Base-by-base conservation (phyloP, 2,113 vertebrate species). In the Uropsilus gracilis region DNA sequence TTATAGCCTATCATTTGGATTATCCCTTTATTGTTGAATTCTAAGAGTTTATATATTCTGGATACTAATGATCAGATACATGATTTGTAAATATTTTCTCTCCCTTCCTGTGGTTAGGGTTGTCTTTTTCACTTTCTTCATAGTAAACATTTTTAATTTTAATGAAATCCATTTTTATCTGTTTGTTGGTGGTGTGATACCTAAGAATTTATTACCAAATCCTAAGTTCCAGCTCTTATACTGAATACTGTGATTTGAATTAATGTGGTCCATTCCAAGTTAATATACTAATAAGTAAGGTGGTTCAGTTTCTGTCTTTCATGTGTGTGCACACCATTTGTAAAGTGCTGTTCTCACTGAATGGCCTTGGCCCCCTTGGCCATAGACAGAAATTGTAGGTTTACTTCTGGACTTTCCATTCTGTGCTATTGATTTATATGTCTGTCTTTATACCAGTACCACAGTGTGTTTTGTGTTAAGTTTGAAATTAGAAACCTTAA, bases 401-500 rank as follows among this genome's bases (percentile, higher is more conserved):
- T 53, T 53, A 53, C 18, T 53, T 53, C 50, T 53, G 50, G 48
- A 18, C 50, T 53, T 17, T 53, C 16, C 16, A 7, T 18, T 53
- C 50, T 53, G 6, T 53, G 16, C 50, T 53, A 17, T 18, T 53
- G 50, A 53, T 14, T 14, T 53, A 53, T 50, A 8, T 50, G 48
- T 50, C 6, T 50, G 50, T 17, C n/a, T 89, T 30, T 77, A 63
- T 71, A 20, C 30, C 20, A 71, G 39, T 61, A 76, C 61, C n/a
- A 22, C 8, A 34, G n/a, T 90, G 14, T 50, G 50, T 69, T 94
- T 76, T 77, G 34, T 61, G 61, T 26, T 39, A 57, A 61, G 28
- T 89, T 89, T 63, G 61, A 94, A 71, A 82, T 87, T 39, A 78
- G 75, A 50, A 82, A 81, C 3, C 37, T 11, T 82, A 18, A 61